A percentile compares a stretch with the other conserved stretches of the same genome.
These are phyloP conservation scores for Thaumetopoea pityocampa DNA, from an alignment of 1,140 invertebrate genomes.

Conservation along the genomic window DNA sequence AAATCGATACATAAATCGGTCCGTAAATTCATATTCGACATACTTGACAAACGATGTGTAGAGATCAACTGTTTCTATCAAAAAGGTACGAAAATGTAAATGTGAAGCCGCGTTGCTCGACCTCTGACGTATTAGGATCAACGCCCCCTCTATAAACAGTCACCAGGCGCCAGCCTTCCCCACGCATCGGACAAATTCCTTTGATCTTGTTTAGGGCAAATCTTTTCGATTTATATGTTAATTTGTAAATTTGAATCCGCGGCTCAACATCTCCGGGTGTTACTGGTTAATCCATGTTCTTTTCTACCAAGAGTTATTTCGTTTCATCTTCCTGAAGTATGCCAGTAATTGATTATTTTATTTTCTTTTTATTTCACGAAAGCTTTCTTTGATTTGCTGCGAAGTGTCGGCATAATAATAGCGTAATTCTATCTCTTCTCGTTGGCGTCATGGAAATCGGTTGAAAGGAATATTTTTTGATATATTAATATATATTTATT, in stretches of 20 bases:
- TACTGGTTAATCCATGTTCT: conserved; percentile 41
- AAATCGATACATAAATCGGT: too few species aligned
- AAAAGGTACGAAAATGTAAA: conserved; percentile 39
- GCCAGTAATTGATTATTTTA: conserved; percentile 22
- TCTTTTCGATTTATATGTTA: conserved; percentile 74
- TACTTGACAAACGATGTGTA: conserved; percentile 7
- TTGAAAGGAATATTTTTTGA: too few species aligned
- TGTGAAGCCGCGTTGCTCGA: conserved; percentile 31
- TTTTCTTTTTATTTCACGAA: conserved; percentile 20
- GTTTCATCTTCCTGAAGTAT: conserved; percentile 26
- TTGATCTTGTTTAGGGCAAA: conserved; percentile 72
- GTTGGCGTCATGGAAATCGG: too few species aligned
- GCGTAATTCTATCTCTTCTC: too few species aligned
- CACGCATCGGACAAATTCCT: conserved; percentile 62
- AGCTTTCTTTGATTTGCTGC: too few species aligned
- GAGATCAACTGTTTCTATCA: conserved; percentile 24
- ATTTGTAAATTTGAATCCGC: conserved; percentile 67
- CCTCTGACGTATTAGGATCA: conserved; percentile 28
- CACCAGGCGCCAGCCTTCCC: conserved; percentile 40
- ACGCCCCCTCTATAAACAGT: conserved; percentile 55
- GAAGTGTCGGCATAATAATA: too few species aligned
- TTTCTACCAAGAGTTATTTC: conserved; percentile 27
- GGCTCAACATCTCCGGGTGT: conserved; percentile 36
- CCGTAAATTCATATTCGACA: conserved; percentile 1
- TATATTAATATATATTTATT: too few species aligned